These are phyloP conservation scores for Ciona savignyi DNA, from an alignment of 23 tunicate genomes.

Conservation along the genomic window DNA sequence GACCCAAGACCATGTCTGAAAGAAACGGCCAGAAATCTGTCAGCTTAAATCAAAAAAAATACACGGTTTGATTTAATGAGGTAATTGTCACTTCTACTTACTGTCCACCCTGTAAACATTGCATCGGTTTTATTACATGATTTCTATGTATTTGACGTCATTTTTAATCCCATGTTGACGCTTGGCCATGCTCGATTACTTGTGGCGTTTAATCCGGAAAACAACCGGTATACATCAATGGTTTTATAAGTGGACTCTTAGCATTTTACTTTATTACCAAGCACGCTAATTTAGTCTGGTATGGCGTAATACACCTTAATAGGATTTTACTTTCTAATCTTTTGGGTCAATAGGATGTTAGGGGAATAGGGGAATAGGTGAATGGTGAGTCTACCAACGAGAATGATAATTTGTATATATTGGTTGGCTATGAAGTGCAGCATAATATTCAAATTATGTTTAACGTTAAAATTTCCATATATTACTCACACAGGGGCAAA, in stretches of 20 bases:
- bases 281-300: background rate
- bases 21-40: background rate
- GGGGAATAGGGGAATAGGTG: too few species aligned
- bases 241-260: background rate
- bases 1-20: background rate
- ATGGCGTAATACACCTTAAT: background rate
- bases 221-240: background rate
- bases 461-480: too few species aligned
- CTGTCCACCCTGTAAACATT: background rate
- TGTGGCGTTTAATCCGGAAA: background rate
- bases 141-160: conserved; percentile 1
- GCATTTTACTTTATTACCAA: background rate
- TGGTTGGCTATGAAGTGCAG: too few species aligned
- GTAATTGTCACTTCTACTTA: background rate
- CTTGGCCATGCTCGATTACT: background rate
- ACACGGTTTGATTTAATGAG: background rate
- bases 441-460: too few species aligned
- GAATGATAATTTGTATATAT: too few species aligned
- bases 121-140: background rate
- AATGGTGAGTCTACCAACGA: too few species aligned
- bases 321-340: background rate
- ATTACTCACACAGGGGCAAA: too few species aligned
- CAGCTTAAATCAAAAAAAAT: background rate
- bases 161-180: background rate
- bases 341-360: background rate